phyloP scores from a whole-genome alignment of 2,888 invertebrate genomes.

The Pristionchus exspectatus region DNA sequence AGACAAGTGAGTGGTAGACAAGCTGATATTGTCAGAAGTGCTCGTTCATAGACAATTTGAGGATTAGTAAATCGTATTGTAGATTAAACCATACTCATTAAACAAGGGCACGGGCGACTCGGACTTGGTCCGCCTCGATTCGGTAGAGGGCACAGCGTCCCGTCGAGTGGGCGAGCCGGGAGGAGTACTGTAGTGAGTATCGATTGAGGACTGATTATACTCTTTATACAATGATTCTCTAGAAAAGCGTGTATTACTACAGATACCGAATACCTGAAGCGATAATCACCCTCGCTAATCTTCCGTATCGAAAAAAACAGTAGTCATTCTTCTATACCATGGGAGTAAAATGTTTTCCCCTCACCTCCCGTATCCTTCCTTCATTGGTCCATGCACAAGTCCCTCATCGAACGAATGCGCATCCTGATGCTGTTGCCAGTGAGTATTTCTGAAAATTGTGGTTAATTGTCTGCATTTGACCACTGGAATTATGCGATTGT shows the following conservation, averaged over 20 bases:
- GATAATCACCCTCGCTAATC: too few relatives aligned
- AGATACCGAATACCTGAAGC: too few relatives aligned
- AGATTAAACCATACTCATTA: neutral
- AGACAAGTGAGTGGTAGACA: too few relatives aligned
- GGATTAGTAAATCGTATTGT: too few relatives aligned
- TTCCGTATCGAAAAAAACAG: too few relatives aligned
- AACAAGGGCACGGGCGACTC: neutral
- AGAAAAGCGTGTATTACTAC: too few relatives aligned
- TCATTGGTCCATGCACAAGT: neutral
- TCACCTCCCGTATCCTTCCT: neutral
- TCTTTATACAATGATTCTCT: too few relatives aligned
- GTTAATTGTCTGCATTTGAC: too few relatives aligned
- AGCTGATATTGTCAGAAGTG: too few relatives aligned
- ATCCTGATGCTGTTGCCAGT: neutral
- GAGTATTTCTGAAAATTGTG: neutral
- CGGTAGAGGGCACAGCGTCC: neutral
- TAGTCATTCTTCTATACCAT: too few relatives aligned
- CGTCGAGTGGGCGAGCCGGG: neutral
- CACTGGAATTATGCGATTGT: too few relatives aligned
- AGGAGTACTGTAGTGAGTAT: neutral
- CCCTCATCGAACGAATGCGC: neutral
- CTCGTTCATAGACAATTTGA: too few relatives aligned
- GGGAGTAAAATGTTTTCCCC: neutral
- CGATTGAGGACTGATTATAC: neutral
- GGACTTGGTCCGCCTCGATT: neutral